Percentiles rank a stretch among this genome's conserved stretches.
These are phyloP conservation scores for Todiramphus chloris DNA, from an alignment of 2,113 vertebrate genomes.

Conservation along the genomic window DNA sequence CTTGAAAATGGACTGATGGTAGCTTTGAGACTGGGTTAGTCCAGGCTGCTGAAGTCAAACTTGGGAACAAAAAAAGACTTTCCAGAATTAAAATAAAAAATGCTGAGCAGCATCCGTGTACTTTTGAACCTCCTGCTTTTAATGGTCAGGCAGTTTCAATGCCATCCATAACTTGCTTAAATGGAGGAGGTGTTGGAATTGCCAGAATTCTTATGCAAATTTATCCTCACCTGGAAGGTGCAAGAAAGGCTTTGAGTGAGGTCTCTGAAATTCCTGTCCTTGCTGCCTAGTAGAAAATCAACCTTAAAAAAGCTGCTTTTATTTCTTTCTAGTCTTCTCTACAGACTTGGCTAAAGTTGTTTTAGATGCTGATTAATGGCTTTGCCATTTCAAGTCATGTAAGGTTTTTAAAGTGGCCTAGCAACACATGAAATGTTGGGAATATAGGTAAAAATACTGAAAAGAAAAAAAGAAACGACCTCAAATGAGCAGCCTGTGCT, in stretches of 20 bases:
- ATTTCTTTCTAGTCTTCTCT: background rate
- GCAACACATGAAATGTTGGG: background rate
- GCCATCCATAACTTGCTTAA: background rate
- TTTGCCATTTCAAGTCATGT: background rate
- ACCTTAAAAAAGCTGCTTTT: background rate
- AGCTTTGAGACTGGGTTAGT: background rate
- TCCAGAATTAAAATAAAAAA: background rate
- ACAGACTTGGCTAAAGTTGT: background rate
- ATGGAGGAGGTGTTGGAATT: background rate
- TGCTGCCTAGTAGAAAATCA: background rate
- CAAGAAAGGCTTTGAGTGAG: background rate
- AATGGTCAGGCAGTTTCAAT: background rate
- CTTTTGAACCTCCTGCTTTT: background rate
- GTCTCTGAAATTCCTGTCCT: background rate
- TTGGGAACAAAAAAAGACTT: background rate
- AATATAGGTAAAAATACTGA: background rate
- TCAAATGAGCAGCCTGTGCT: background rate
- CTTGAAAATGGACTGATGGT: background rate
- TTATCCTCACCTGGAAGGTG: background rate
- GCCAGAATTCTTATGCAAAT: background rate
- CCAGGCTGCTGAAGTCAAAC: background rate
- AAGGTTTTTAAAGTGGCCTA: background rate
- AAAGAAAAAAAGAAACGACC: background rate
- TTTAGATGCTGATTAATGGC: background rate
- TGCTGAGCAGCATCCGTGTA: accelerated